Evolutionary conservation across 2,797 vertebrate species (phyloP).

Genomic region (Typhlichthys subterraneus): DNA sequence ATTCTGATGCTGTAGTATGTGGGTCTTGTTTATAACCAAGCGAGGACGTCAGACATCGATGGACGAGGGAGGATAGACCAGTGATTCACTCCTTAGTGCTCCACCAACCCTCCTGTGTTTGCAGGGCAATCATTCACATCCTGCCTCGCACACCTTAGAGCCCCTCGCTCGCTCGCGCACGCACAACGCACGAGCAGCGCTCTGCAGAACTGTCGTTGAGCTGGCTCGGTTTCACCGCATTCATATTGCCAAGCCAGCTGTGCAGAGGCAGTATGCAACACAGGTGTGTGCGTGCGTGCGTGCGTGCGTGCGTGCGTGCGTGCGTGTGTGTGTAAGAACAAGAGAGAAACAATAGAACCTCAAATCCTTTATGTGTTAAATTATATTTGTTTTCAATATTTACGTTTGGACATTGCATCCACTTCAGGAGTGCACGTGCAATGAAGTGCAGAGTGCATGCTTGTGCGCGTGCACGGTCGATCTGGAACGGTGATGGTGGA

Average conservation of each 20-base stretch:
- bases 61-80: slow-evolving; percentile 33
- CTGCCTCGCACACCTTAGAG: slow-evolving; percentile 26
- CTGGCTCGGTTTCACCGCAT: slow-evolving; percentile 32
- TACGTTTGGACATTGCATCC: slow-evolving; percentile 25
- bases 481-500: slow-evolving; percentile 62
- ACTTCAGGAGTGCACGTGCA: slow-evolving; percentile 26
- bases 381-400: slow-evolving; percentile 26
- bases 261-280: slow-evolving; percentile 23
- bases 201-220: slow-evolving; percentile 35
- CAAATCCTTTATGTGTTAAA: slow-evolving; percentile 11
- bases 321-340: slow-evolving; percentile 14
- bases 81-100: slow-evolving; percentile 59
- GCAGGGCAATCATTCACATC: slow-evolving; percentile 55
- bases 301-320: slow-evolving; percentile 14
- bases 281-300: slow-evolving; percentile 47
- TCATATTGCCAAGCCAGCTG: slow-evolving; percentile 60
- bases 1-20: slow-evolving; percentile 28
- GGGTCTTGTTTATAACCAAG: slow-evolving; percentile 41
- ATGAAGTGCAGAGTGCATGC: slow-evolving; percentile 15
- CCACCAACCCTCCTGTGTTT: slow-evolving; percentile 47
- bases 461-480: slow-evolving; percentile 37
- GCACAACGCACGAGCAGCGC: slow-evolving; percentile 27
- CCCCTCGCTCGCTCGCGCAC: neutral
- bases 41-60: slow-evolving; percentile 41
- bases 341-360: neutral